Base-by-base conservation (phyloP, 2,797 vertebrate genomes). In the Neosilurus mollespiculum region DNA sequence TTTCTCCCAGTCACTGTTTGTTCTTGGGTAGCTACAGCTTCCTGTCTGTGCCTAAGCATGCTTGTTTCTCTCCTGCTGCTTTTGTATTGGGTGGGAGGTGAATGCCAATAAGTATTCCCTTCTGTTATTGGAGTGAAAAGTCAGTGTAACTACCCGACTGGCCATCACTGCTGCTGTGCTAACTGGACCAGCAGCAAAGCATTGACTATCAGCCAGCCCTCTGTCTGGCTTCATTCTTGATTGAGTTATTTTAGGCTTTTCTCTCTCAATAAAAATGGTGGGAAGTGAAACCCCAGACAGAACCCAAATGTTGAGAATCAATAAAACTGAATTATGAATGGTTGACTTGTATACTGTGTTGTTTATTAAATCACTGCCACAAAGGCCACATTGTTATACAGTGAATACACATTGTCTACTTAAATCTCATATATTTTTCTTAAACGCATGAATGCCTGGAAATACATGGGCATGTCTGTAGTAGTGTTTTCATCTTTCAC, bases 171-270 rank as follows among this genome's bases (percentile, higher is more conserved):
- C 87, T 86, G 87, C 66, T 78, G 71, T 81, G 86, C 70, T 85
- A 84, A 83, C 83, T 79, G 56, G 82, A 80, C 49, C 81, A 62
- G n/a, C 77, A 67, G 80, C 58, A 85, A 70, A 79, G 70, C 84
- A 88, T 84, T 80, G 81, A 84, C 87, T 79, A 70, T 53, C 81
- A 85, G 84, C 83, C 78, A 56, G 76, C 71, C 85, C 64, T 81
- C 87, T 67, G 81, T 64, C 82, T 82, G 75, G 80, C 80, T 65
- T 72, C 73, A 71, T 69, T 61, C 53, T 80, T 84, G 85, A 88
- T 88, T 81, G 81, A 88, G 87, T 86, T 87, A 88, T 88, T 87
- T 88, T 37, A 75, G 83, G 84, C 82, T 81, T 80, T 78, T 49
- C 80, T 82, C 53, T 72, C 82, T 84, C 70, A 26, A 70, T 81